Evolutionary conservation across 2,797 vertebrate genomes (phyloP).

Genomic region (Chiroxiphia lanceolata): DNA sequence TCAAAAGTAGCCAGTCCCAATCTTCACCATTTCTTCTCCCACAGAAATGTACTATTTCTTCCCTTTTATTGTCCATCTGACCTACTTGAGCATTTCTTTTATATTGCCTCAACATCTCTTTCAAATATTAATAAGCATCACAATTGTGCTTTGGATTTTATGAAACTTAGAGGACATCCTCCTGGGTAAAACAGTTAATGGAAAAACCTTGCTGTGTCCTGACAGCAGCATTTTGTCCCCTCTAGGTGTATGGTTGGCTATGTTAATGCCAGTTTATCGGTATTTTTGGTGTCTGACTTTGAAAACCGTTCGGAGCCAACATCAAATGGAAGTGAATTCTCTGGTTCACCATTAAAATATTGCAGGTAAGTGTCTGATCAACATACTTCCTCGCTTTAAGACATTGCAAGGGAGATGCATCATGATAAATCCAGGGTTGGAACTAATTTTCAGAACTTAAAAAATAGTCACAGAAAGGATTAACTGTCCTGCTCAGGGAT

Average conservation of each 20-base stretch:
- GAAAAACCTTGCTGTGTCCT: not conserved
- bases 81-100: not conserved
- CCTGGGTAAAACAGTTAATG: not conserved
- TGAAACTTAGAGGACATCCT: not conserved
- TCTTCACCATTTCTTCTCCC: not conserved
- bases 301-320: slow-evolving; percentile 85
- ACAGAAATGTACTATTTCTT: not conserved
- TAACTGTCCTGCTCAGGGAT: not conserved
- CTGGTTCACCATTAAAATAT: slow-evolving; percentile 84
- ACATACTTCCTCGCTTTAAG: not conserved
- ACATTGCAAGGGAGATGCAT: not conserved
- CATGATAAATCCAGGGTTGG: not conserved
- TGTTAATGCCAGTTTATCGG: slow-evolving; percentile 90
- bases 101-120: not conserved
- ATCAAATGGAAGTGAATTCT: slow-evolving; percentile 85
- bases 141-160: not conserved
- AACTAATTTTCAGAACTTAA: not conserved
- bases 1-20: not conserved
- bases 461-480: not conserved
- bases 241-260: slow-evolving; percentile 92
- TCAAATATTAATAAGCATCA: not conserved
- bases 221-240: slow-evolving; percentile 24
- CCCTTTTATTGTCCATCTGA: not conserved
- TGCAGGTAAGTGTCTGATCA: slow-evolving; percentile 82
- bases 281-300: slow-evolving; percentile 89